These are phyloP conservation scores for Temnothorax nylanderi DNA, from an alignment of 1,140 invertebrate genomes.

Conservation along the genomic window DNA sequence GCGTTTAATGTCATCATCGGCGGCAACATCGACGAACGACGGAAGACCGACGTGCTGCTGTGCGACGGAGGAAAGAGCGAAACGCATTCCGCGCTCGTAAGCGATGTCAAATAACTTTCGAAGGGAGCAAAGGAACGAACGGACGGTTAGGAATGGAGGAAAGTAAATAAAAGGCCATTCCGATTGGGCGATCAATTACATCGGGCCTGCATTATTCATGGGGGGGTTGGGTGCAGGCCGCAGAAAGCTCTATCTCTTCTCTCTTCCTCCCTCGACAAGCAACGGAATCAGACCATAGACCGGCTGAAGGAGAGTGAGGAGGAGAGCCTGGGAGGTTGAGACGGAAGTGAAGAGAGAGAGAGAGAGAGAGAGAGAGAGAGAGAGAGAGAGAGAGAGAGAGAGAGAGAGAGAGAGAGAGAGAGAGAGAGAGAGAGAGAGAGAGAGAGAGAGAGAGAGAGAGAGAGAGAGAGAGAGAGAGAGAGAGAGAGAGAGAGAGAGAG, in stretches of 20 bases:
- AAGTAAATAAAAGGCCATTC: conserved; percentile 86
- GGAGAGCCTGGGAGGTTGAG: conserved; percentile 28
- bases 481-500: conserved; percentile 40
- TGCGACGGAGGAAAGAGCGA: conserved; percentile 28
- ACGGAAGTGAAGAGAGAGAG: conserved; percentile 45
- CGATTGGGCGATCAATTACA: conserved; percentile 86
- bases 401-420: conserved; percentile 44
- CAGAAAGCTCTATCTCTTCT: conserved; percentile 81
- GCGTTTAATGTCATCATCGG: conserved; percentile 66
- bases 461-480: conserved; percentile 12
- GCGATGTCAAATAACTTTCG: conserved; percentile 84
- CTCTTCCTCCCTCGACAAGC: conserved; percentile 67
- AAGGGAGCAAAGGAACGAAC: conserved; percentile 78
- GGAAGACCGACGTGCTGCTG: conserved; percentile 8
- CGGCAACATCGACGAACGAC: not conserved
- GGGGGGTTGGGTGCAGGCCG: conserved; percentile 81
- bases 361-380: conserved; percentile 12
- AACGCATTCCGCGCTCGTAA: conserved; percentile 81
- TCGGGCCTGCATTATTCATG: conserved; percentile 85
- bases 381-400: conserved; percentile 41
- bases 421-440: conserved; percentile 42
- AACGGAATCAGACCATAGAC: conserved; percentile 77
- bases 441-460: conserved; percentile 9
- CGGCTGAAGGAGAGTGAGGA: conserved; percentile 60
- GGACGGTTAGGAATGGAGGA: conserved; percentile 80